These are phyloP conservation scores for Andrena bicolor DNA, from an alignment of 2,888 invertebrate genomes.

Conservation along the genomic window DNA sequence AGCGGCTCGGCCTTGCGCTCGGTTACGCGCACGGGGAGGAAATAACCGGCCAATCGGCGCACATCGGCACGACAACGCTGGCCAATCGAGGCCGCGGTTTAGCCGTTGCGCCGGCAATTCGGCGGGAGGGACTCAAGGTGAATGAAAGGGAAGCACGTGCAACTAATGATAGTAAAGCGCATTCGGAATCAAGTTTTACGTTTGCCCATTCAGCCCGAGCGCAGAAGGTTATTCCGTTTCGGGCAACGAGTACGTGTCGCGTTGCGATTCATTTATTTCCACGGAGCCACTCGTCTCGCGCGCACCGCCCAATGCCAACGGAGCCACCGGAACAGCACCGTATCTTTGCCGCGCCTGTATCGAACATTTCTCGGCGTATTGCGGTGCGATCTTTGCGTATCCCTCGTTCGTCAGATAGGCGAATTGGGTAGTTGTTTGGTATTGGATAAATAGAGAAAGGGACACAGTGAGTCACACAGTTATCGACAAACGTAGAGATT, in stretches of 20 bases:
- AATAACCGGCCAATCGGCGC: conserved; percentile 55
- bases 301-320: neutral
- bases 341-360: neutral
- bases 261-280: conserved; percentile 23
- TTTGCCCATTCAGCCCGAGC: conserved; percentile 48
- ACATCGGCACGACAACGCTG: conserved; percentile 18
- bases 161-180: conserved; percentile 67
- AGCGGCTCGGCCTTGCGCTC: conserved; percentile 55
- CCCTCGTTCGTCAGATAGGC: no score
- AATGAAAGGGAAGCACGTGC: conserved; percentile 74
- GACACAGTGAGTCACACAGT: no score
- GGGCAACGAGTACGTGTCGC: conserved; percentile 6
- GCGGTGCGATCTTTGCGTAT: neutral
- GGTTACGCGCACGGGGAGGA: conserved; percentile 50
- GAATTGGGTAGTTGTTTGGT: neutral
- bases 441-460: no score
- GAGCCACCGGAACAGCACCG: neutral
- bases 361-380: neutral
- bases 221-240: conserved; percentile 34
- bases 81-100: conserved; percentile 61
- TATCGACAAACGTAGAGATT: no score
- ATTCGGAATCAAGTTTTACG: conserved; percentile 64
- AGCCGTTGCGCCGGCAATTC: conserved; percentile 54
- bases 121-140: conserved; percentile 72
- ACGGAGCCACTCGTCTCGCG: neutral